Conservation (phyloP, 2,888 invertebrate species). For the Cremastinae sp. region DNA sequence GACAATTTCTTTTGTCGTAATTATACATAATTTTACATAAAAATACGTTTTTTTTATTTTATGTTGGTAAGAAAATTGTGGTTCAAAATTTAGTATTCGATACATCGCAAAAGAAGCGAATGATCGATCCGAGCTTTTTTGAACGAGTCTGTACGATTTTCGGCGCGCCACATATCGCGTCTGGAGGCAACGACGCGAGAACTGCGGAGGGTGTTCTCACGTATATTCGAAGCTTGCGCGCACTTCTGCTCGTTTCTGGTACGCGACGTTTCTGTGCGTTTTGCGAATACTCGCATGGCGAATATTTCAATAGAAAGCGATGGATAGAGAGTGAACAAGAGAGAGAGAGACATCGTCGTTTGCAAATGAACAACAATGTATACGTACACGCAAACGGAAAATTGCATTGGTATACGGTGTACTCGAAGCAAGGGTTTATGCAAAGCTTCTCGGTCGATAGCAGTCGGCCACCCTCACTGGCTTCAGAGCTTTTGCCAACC, state of each 20-base stretch:
- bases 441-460: slow-evolving; percentile 72
- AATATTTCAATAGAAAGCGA: too few relatives aligned
- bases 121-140: background rate
- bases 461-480: slow-evolving; percentile 70
- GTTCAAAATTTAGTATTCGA: background rate
- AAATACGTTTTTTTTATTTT: too few relatives aligned
- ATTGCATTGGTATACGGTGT: slow-evolving; percentile 56
- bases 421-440: slow-evolving; percentile 68
- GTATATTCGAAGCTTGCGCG: too few relatives aligned
- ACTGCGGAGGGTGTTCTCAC: too few relatives aligned
- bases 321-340: too few relatives aligned
- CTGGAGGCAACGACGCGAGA: too few relatives aligned
- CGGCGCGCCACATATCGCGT: too few relatives aligned
- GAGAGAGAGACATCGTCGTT: slow-evolving; percentile 35
- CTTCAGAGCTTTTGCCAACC: slow-evolving; percentile 69
- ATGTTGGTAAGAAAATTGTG: too few relatives aligned
- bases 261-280: too few relatives aligned
- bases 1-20: too few relatives aligned
- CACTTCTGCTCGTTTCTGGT: too few relatives aligned
- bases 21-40: slow-evolving; percentile 41
- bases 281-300: too few relatives aligned
- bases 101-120: background rate
- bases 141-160: slow-evolving; percentile 30
- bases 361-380: slow-evolving; percentile 32
- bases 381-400: background rate